phyloP scores from a whole-genome alignment of 1,140 invertebrate genomes.

The Sminthurides bifidus region DNA sequence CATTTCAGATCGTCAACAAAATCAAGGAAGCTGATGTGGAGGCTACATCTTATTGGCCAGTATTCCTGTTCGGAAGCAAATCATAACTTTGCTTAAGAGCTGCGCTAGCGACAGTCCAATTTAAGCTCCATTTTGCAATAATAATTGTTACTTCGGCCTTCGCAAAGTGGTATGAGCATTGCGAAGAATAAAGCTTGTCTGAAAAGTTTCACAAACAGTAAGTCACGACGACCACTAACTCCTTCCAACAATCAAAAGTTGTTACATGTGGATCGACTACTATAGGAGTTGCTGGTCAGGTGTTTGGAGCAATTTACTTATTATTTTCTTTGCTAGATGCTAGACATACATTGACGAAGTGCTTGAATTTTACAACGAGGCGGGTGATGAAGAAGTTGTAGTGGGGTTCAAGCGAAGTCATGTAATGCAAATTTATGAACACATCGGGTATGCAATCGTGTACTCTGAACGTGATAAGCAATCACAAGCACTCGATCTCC shows the following conservation, averaged over 20 bases:
- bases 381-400: slow-evolving; percentile 13
- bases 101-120: neutral
- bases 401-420: slow-evolving; percentile 2
- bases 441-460: slow-evolving; percentile 26
- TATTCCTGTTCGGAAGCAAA: neutral
- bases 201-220: slow-evolving; percentile 21
- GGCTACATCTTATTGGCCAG: slow-evolving; percentile 32
- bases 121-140: slow-evolving; percentile 14
- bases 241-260: no score
- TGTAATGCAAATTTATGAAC: slow-evolving; percentile 26
- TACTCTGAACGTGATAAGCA: slow-evolving; percentile 28
- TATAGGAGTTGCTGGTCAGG: no score
- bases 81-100: neutral
- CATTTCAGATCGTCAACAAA: slow-evolving; percentile 36
- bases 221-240: no score
- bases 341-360: slow-evolving; percentile 5
- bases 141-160: slow-evolving; percentile 20
- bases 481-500: slow-evolving; percentile 16
- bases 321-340: slow-evolving; percentile 9
- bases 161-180: slow-evolving; percentile 26
- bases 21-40: slow-evolving; percentile 38
- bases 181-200: slow-evolving; percentile 18
- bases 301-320: neutral
- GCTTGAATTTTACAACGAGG: neutral
- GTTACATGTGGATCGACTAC: no score